Evolutionary conservation across 2,797 vertebrate genomes (phyloP).

Genomic region (Tolypeutes matacus): DNA sequence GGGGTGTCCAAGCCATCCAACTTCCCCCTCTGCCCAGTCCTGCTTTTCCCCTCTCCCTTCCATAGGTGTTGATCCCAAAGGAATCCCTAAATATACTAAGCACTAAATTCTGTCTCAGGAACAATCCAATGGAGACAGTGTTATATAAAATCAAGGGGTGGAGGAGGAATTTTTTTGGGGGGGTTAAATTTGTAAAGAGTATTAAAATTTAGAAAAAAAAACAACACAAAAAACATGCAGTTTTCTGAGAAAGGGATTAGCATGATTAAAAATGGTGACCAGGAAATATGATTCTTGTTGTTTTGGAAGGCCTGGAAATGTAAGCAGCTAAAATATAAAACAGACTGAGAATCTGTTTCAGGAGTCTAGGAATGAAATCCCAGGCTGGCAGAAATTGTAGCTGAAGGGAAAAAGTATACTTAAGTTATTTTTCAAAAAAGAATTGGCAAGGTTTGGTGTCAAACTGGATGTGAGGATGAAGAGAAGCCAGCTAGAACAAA

Average conservation of each 20-base stretch:
- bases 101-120: neutral
- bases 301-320: conserved; percentile 65
- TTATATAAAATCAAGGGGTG: neutral
- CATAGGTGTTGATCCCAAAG: neutral
- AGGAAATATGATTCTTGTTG: conserved; percentile 77
- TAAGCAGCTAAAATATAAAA: conserved; percentile 78
- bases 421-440: conserved; percentile 71
- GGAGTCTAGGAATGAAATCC: conserved; percentile 69
- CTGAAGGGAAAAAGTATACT: conserved; percentile 44
- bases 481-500: conserved; percentile 24
- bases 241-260: conserved; percentile 79
- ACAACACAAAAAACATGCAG: conserved; percentile 50
- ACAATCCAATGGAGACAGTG: neutral
- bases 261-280: conserved; percentile 71
- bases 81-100: neutral
- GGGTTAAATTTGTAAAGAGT: neutral
- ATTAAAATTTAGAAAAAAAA: neutral
- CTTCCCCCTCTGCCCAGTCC: neutral
- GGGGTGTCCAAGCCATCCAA: neutral
- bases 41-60: neutral
- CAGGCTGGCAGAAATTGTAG: conserved; percentile 5
- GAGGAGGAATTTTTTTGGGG: no score
- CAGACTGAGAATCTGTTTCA: conserved; percentile 70
- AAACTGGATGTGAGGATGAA: conserved; percentile 12
- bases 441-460: conserved; percentile 48